These are phyloP conservation scores for Meandrusa payeni DNA, from an alignment of 2,888 invertebrate genomes.

Conservation along the genomic window DNA sequence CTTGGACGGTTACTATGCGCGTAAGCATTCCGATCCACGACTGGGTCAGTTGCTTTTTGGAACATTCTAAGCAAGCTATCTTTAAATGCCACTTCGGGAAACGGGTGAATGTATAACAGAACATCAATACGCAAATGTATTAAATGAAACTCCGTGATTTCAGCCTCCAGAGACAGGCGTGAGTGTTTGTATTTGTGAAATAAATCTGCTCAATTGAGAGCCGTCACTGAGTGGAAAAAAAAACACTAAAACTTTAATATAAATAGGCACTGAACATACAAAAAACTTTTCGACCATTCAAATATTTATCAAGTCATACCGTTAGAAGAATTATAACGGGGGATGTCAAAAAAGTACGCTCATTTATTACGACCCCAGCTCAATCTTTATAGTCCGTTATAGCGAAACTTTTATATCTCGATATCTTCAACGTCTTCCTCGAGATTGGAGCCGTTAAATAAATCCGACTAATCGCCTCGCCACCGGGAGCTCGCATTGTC, in stretches of 20 bases:
- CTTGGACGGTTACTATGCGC: too few species aligned
- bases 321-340: slow-evolving; percentile 22
- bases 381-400: slow-evolving; percentile 26
- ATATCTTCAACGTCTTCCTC: slow-evolving; percentile 36
- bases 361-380: slow-evolving; percentile 23
- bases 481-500: slow-evolving; percentile 58
- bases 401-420: slow-evolving; percentile 30
- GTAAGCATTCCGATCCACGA: too few species aligned
- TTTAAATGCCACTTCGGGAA: too few species aligned
- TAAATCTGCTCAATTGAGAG: too few species aligned
- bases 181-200: too few species aligned
- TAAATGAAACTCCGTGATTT: too few species aligned
- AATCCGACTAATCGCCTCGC: slow-evolving; percentile 64
- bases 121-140: too few species aligned
- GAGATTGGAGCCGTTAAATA: slow-evolving; percentile 65
- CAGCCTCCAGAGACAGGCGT: too few species aligned
- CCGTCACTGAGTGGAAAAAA: too few species aligned
- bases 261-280: slow-evolving; percentile 12
- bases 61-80: too few species aligned
- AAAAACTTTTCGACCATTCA: slow-evolving; percentile 19
- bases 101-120: too few species aligned
- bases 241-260: slow-evolving; percentile 11
- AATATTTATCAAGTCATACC: slow-evolving; percentile 25
- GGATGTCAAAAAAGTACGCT: slow-evolving; percentile 23
- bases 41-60: too few species aligned